Evolutionary conservation across 2,113 vertebrate species (phyloP).

Genomic region (Phainopepla nitens): DNA sequence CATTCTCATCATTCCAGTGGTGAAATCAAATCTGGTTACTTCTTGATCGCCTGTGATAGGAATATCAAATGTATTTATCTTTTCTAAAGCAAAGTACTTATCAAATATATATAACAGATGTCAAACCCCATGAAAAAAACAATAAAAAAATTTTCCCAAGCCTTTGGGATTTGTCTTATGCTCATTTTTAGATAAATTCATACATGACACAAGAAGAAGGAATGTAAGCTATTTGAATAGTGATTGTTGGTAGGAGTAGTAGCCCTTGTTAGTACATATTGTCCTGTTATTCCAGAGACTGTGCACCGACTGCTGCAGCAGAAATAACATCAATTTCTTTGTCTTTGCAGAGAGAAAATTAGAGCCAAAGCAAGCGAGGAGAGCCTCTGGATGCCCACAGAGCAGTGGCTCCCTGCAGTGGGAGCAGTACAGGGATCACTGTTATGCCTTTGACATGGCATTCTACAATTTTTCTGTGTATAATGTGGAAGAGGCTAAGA

Average conservation of each 20-base stretch:
- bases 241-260: neutral
- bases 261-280: neutral
- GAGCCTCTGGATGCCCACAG: slow-evolving; percentile 73
- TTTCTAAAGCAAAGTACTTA: neutral
- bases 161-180: neutral
- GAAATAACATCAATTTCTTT: neutral
- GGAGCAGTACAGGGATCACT: slow-evolving; percentile 82
- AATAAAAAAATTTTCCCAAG: neutral
- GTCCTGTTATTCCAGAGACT: neutral
- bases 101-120: neutral
- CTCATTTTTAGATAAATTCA: accelerated
- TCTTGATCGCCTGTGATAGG: neutral
- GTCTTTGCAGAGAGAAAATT: slow-evolving; percentile 56
- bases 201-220: neutral
- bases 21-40: neutral
- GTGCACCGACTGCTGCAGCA: neutral
- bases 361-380: neutral
- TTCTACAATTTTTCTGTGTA: slow-evolving; percentile 83
- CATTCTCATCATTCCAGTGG: neutral
- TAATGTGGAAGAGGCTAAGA: slow-evolving; percentile 73
- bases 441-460: slow-evolving; percentile 81
- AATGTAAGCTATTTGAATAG: neutral
- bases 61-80: neutral
- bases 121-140: neutral
- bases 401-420: slow-evolving; percentile 66